Base-by-base conservation (phyloP, 2,888 invertebrate species). In the Campoletis raptor region DNA sequence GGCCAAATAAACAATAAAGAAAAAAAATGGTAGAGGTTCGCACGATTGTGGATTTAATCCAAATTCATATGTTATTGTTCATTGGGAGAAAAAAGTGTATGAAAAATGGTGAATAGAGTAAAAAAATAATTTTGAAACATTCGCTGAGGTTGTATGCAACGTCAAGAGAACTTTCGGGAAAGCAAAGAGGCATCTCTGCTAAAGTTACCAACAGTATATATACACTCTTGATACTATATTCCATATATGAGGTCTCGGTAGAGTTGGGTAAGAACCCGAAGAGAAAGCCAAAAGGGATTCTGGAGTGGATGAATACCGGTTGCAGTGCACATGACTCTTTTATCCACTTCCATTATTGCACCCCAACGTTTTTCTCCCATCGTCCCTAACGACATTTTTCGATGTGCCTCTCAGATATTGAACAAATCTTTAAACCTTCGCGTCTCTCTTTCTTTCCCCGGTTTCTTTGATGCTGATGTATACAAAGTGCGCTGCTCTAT, bases 91-190 rank as follows among this genome's bases (percentile, higher is more conserved):
- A 18, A 18, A 48, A 18, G 42, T n/a, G n/a, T n/a, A 42, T 45
- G 45, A 10, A 70, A 24, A 45, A 45, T 42, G 2, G 15, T 70
- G 69, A 10, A 40, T 2, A n/a, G 69, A 77, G 64, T 52, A 66
- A 77, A 85, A 76, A 64, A 69, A 70, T 37, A 81, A 72, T 57
- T 66, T 66, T 64, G 40, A 54, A 40, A 66, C 52, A 70, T 45
- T 67, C 37, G 67, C 78, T 69, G 48, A 57, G 21, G 21, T 61
- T 48, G 45, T 72, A 73, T 36, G 81, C 61, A 57, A 77, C 73
- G 48, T 85, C 81, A 67, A 81, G 81, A 67, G 78, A 77, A 52
- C 73, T 77, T 78, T 85, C 73, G 81, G n/a, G 36, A 48, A 81
- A 85, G 77, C 77, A 78, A 85, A 85, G 81, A 40, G 42, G 48